Base-by-base conservation (phyloP, 2,888 invertebrate genomes). In the Torymus texanus region DNA sequence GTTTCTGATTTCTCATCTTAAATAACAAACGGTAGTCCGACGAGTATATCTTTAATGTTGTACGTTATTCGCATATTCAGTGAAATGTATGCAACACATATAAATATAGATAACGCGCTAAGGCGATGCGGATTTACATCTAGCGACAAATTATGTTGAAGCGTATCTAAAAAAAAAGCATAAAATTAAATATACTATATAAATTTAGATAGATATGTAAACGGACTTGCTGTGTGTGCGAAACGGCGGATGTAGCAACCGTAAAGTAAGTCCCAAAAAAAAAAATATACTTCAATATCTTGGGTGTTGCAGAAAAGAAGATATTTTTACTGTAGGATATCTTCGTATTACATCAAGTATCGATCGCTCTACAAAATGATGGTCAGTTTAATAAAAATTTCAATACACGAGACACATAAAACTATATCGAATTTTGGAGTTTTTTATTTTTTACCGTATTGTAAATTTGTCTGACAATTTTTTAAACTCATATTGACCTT, bases 1-100 rank as follows among this genome's bases (percentile, higher is more conserved):
- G 86, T 88, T 88, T 89, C 87, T 89, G 86, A 88, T 88, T 89
- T 89, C 88, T 88, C 88, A 86, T 88, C 85, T 82, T 41, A 84
- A 85, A 85, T 84, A 84, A 86, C 84, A 83, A 83, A 41, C 41
- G 84, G 80, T 87, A 88, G 86, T 84, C 85, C 84, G 86, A 87
- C 81, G 83, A 86, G 83, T 86, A 86, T 41, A 88, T 85, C 83
- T 86, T 89, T 85, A 87, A 89, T 89, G 88, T 89, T 89, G 86
- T 88, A 86, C 86, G 87, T 87, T 87, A 86, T 84, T 84, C 80
- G 82, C 83, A 85, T 86, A 84, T 75, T 78, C 67, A 76, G 71
- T 82, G 61, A 71, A 80, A 68, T 81, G 41, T 41, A 78, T 68
- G 41, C 76, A 76, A 41, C 16, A 55, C 53, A 76, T 63, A 63